Conservation (phyloP, 2,797 vertebrate genomes). For the Macrochelys suwanniensis region DNA sequence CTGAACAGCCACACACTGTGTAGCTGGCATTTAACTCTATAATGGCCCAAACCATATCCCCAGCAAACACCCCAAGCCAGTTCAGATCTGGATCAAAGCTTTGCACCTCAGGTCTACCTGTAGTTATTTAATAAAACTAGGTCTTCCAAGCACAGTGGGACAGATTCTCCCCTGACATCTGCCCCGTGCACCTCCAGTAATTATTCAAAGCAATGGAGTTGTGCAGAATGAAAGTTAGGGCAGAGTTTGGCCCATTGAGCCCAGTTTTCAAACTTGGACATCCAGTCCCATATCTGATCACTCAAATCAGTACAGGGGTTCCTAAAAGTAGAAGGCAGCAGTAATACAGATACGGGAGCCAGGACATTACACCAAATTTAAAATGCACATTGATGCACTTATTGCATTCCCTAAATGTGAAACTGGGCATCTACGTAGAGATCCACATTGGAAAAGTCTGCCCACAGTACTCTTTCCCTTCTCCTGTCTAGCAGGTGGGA, state of each 20-base stretch:
- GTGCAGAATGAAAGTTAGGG: background rate
- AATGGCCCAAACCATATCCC: background rate
- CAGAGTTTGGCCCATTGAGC: background rate
- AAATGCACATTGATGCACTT: background rate
- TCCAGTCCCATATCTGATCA: background rate
- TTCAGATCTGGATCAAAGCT: background rate
- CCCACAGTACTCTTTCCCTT: conserved; percentile 7
- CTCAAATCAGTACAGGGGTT: conserved; percentile 9
- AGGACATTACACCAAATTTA: background rate
- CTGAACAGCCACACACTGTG: background rate
- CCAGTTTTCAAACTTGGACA: background rate
- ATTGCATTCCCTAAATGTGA: background rate
- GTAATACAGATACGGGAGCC: background rate
- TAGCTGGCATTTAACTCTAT: background rate
- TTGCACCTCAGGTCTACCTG: background rate
- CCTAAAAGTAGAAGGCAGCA: conserved; percentile 36
- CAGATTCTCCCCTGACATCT: background rate
- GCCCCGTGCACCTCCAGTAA: background rate
- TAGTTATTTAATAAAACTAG: background rate
- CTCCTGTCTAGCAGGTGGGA: conserved; percentile 4
- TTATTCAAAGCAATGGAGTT: background rate
- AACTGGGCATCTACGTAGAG: background rate
- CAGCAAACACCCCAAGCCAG: background rate
- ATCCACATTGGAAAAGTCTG: conserved; percentile 27
- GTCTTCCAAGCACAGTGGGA: background rate